phyloP scores from a whole-genome alignment of 2,888 invertebrate genomes.

The Xestia sexstrigata region DNA sequence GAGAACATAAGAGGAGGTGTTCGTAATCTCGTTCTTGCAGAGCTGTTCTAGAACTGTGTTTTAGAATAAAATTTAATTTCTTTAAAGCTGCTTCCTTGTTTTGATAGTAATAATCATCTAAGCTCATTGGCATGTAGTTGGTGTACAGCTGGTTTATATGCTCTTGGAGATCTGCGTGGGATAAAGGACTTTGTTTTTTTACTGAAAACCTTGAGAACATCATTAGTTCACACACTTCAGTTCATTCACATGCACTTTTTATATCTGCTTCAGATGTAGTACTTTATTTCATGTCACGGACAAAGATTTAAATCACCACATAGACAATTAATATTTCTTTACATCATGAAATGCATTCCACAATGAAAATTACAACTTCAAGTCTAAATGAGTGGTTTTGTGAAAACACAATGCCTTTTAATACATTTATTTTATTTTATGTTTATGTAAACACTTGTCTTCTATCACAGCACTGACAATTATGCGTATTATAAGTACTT shows the following conservation, averaged over 20 bases:
- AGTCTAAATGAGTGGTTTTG: neutral
- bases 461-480: neutral
- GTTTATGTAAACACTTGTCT: neutral
- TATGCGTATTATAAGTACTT: neutral
- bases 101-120: slow-evolving; percentile 68
- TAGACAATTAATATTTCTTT: neutral
- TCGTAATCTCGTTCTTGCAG: slow-evolving; percentile 75
- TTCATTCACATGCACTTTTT: slow-evolving; percentile 1
- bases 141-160: slow-evolving; percentile 71
- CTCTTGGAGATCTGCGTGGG: slow-evolving; percentile 65
- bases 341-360: neutral
- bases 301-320: neutral
- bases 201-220: slow-evolving; percentile 27
- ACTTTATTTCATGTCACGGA: neutral
- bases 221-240: neutral
- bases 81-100: slow-evolving; percentile 74
- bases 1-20: slow-evolving; percentile 75
- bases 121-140: slow-evolving; percentile 74
- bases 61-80: slow-evolving; percentile 72
- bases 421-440: neutral
- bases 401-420: neutral
- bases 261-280: neutral
- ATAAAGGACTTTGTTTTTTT: slow-evolving; percentile 22
- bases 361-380: neutral
- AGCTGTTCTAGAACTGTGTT: slow-evolving; percentile 57